These are phyloP conservation scores for Ectemnius continuus DNA, from an alignment of 2,888 invertebrate species.

Conservation along the genomic window DNA sequence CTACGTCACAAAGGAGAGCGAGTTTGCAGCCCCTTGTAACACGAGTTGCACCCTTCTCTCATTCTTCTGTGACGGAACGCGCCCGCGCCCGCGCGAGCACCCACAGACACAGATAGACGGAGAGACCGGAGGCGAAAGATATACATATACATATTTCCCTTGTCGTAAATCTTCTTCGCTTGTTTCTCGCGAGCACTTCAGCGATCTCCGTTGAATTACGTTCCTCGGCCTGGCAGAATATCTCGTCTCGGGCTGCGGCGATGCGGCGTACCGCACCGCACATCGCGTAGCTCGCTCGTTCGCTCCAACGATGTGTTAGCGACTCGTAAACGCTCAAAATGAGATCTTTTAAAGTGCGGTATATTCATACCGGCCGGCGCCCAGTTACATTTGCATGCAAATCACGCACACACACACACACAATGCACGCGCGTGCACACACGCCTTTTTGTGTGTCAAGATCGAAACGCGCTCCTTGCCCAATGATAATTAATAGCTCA, in stretches of 20 bases:
- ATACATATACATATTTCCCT: slow-evolving; percentile 44
- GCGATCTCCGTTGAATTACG: slow-evolving; percentile 61
- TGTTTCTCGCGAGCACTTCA: slow-evolving; percentile 62
- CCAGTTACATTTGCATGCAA: slow-evolving; percentile 53
- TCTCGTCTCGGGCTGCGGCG: background rate
- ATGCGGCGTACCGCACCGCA: too few relatives aligned
- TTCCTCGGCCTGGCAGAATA: slow-evolving; percentile 26
- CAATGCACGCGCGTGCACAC: background rate
- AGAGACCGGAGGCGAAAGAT: too few relatives aligned
- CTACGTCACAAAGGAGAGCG: slow-evolving; percentile 70
- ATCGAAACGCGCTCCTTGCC: slow-evolving; percentile 1
- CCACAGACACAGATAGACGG: slow-evolving; percentile 31
- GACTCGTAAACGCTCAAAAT: slow-evolving; percentile 60
- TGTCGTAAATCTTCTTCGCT: slow-evolving; percentile 64
- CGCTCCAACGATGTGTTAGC: slow-evolving; percentile 35
- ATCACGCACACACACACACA: slow-evolving; percentile 30
- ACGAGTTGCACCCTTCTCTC: slow-evolving; percentile 47
- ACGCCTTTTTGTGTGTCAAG: slow-evolving; percentile 18
- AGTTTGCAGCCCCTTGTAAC: slow-evolving; percentile 58
- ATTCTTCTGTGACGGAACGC: slow-evolving; percentile 58
- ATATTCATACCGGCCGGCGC: slow-evolving; percentile 49
- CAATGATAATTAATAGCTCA: slow-evolving; percentile 29
- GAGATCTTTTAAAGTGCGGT: slow-evolving; percentile 58
- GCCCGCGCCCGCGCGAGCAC: slow-evolving; percentile 24
- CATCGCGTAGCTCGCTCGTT: slow-evolving; percentile 4